These are phyloP conservation scores for Eupithecia tripunctaria DNA, from an alignment of 2,888 invertebrate species.

Conservation along the genomic window DNA sequence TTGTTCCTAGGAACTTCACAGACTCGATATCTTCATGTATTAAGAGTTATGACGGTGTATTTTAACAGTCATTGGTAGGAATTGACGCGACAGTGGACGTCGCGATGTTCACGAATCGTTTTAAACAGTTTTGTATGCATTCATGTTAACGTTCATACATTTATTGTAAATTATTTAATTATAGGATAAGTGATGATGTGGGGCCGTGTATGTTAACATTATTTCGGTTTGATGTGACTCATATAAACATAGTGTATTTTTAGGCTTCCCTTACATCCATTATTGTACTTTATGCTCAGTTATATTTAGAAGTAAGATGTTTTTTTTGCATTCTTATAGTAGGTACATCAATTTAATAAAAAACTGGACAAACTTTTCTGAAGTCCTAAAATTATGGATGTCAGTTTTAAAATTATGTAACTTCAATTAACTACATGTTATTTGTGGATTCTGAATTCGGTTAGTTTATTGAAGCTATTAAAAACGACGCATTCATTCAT, in stretches of 20 bases:
- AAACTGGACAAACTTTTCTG: background rate
- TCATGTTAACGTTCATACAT: slow-evolving; percentile 73
- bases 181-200: slow-evolving; percentile 63
- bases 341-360: background rate
- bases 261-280: slow-evolving; percentile 63
- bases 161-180: slow-evolving; percentile 79
- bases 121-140: slow-evolving; percentile 70
- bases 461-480: background rate
- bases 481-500: background rate
- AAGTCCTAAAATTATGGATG: background rate
- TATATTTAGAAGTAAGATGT: slow-evolving; percentile 71
- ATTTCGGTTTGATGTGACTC: slow-evolving; percentile 53
- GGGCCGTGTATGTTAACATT: slow-evolving; percentile 55
- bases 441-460: background rate
- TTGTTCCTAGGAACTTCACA: slow-evolving; percentile 36
- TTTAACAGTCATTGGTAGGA: slow-evolving; percentile 48
- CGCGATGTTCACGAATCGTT: slow-evolving; percentile 46
- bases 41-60: slow-evolving; percentile 55
- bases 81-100: slow-evolving; percentile 51
- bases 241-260: slow-evolving; percentile 50
- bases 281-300: slow-evolving; percentile 81
- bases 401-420: background rate
- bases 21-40: slow-evolving; percentile 54
- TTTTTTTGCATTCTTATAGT: slow-evolving; percentile 3
- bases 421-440: background rate